A percentile compares a stretch with the other conserved stretches of the same genome.
phyloP scores from a whole-genome alignment of 1,140 invertebrate species.

The Drosophila auraria region DNA sequence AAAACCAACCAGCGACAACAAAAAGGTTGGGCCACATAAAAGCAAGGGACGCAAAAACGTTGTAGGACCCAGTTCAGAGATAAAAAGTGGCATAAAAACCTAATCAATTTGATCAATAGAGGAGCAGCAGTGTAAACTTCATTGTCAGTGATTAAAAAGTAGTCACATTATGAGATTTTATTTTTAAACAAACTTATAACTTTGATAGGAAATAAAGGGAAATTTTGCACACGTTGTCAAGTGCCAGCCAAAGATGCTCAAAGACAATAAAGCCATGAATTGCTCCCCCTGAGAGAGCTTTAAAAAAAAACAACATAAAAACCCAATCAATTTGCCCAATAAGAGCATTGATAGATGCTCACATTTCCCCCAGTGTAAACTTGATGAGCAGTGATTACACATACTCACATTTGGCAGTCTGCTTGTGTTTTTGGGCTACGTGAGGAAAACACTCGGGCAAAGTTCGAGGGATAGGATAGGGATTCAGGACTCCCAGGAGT shows the following conservation, averaged over 20 bases:
- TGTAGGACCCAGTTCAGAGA: neutral
- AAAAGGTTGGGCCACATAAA: slow-evolving; percentile 31
- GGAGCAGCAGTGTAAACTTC: slow-evolving; percentile 18
- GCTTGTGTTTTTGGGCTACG: slow-evolving; percentile 36
- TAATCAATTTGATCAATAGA: slow-evolving; percentile 23
- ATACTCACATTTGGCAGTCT: slow-evolving; percentile 43
- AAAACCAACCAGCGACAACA: slow-evolving; percentile 16
- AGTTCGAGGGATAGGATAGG: slow-evolving; percentile 20
- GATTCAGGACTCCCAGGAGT: slow-evolving; percentile 66
- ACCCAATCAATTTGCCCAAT: slow-evolving; percentile 40
- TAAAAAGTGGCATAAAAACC: slow-evolving; percentile 13
- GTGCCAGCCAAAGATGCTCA: neutral
- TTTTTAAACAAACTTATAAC: neutral
- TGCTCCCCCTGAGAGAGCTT: neutral
- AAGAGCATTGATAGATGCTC: slow-evolving; percentile 34
- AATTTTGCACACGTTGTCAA: neutral
- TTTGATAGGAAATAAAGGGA: neutral
- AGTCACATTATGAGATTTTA: neutral
- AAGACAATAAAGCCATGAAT: slow-evolving; percentile 1
- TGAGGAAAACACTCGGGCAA: slow-evolving; percentile 44
- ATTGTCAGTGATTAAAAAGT: slow-evolving; percentile 24
- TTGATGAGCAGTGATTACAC: slow-evolving; percentile 81
- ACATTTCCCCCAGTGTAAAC: slow-evolving; percentile 59
- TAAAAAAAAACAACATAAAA: slow-evolving; percentile 12
- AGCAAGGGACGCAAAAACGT: neutral